These are phyloP conservation scores for Ceyx erithaca DNA, from an alignment of 2,797 vertebrate genomes.

Conservation along the genomic window DNA sequence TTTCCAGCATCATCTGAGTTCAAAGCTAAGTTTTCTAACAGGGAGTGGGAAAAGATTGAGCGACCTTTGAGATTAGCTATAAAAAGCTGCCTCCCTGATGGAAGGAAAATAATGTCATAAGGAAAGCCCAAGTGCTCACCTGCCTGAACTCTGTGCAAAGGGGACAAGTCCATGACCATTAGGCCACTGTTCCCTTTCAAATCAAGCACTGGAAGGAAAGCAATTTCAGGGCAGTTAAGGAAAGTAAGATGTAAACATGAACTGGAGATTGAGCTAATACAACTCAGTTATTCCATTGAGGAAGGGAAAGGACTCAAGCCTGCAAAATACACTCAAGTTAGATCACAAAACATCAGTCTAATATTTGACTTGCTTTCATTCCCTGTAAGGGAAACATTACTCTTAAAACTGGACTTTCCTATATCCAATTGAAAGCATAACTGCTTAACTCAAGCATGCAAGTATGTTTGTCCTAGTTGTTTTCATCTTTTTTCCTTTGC, in stretches of 20 bases:
- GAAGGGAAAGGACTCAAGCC: not conserved
- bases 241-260: fast-evolving
- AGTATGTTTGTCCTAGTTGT: not conserved
- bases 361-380: not conserved
- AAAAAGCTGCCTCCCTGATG: not conserved
- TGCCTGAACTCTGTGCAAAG: not conserved
- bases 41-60: not conserved
- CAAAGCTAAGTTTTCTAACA: not conserved
- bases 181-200: not conserved
- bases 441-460: not conserved
- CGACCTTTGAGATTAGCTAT: not conserved
- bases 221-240: not conserved
- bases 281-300: not conserved
- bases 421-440: not conserved
- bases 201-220: not conserved
- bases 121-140: not conserved
- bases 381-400: not conserved
- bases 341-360: not conserved
- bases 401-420: not conserved
- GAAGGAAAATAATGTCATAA: not conserved
- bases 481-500: not conserved
- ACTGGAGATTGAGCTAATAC: not conserved
- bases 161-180: not conserved
- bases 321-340: not conserved
- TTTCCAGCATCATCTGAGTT: not conserved